These are phyloP conservation scores for Trachymyrmex cornetzi DNA, from an alignment of 1,140 invertebrate species.

Conservation along the genomic window DNA sequence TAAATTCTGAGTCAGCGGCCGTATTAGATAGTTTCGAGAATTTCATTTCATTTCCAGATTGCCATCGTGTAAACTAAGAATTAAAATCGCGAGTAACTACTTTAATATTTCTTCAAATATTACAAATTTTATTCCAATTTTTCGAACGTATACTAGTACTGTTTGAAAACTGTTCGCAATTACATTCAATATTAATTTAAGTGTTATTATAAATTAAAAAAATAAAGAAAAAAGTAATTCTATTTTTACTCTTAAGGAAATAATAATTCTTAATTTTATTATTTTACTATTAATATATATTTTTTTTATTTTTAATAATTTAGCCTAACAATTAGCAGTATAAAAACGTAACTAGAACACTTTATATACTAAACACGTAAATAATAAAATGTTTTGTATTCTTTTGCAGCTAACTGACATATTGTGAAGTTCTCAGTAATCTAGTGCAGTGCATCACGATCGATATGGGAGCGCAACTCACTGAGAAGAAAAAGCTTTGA, in stretches of 20 bases:
- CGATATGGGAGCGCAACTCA: conserved; percentile 18
- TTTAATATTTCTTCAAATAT: neutral
- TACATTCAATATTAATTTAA: neutral
- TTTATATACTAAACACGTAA: neutral
- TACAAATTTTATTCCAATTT: neutral
- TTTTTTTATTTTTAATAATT: neutral
- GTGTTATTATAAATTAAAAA: neutral
- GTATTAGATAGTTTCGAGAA: neutral
- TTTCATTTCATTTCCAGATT: conserved; percentile 27
- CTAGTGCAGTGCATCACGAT: conserved; percentile 34
- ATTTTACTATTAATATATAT: neutral
- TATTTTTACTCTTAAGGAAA: conserved; percentile 6
- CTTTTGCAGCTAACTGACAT: conserved; percentile 5
- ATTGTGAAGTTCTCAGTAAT: conserved; percentile 48
- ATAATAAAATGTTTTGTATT: conserved; percentile 38
- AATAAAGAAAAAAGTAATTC: neutral
- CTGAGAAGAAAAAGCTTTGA: conserved; percentile 37
- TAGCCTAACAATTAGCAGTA: neutral
- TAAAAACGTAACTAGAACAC: neutral
- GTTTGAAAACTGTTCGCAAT: neutral
- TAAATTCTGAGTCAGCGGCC: conserved; percentile 37
- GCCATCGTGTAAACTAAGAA: neutral
- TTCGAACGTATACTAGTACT: neutral
- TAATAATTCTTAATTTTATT: neutral
- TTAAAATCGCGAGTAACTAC: neutral